Evolutionary conservation across 2,888 invertebrate genomes (phyloP), one percentile per base, ranked within the genome.

Genomic region (Phorcus lineatus): DNA sequence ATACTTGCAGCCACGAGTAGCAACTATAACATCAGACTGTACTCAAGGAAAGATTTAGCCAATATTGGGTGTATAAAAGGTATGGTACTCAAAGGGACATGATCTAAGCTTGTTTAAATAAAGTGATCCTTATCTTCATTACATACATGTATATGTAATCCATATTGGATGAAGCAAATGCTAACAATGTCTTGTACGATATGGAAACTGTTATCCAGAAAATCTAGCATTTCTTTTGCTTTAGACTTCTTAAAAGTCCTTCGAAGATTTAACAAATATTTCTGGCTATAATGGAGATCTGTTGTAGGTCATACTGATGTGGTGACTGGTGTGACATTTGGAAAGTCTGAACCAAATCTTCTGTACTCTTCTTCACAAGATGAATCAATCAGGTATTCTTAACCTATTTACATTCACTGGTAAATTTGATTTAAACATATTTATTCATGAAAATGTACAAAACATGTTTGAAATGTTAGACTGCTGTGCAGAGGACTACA

Each of bases 1-100:
- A n/a, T 17, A 17, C 47, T 90, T 9, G 91, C 90, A 77, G 89
- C 89, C 4, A 88, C 89, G 11, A 89, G 89, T 77, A 88, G 88
- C 76, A 87, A 89, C 78, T 82, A 85, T 77, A 85, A 82, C 13
- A 86, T 90, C 28, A 79, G 88, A 17, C 81, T 91, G 9, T 88
- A 87, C 70, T 84, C 87, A 17, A 81, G 85, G 28, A 62, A 79
- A n/a, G 86, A 84, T 22, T 80, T 91, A 31, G 84, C 87, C 13
- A 82, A 70, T 31, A 78, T 81, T 19, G 86, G 86, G 2, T 78
- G 82, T 22, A 83, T 90, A 6, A 85, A 82, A 85, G 91, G 91
- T 90, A 83, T 70, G 79, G 19, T 53, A 6, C 16, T 47, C 13
- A 6, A 11, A 47, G 0, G 2, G 31, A 67, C 28, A 36, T 36